These are phyloP conservation scores for Ornithorhynchus anatinus DNA, from an alignment of 2,113 vertebrate species.

Conservation along the genomic window DNA sequence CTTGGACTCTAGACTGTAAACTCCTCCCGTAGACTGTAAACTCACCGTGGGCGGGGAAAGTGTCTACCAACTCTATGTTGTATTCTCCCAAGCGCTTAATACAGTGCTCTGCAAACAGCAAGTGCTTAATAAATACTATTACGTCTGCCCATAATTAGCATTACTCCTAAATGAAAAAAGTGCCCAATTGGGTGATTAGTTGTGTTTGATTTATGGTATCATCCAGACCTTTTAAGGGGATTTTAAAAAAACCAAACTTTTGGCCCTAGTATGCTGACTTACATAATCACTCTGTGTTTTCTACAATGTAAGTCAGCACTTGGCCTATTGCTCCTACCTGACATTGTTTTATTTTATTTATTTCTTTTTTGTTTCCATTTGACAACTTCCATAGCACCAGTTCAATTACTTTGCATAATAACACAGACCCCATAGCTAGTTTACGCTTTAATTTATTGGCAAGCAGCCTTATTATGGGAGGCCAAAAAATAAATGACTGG, in stretches of 20 bases:
- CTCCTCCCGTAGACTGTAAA: too few relatives aligned
- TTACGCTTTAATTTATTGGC: conserved; percentile 47
- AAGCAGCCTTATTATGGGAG: conserved; percentile 39
- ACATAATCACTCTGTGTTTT: too few relatives aligned
- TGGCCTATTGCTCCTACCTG: conserved; percentile 60
- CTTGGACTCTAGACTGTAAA: too few relatives aligned
- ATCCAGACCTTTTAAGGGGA: conserved; percentile 34
- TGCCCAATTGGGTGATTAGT: conserved; percentile 6
- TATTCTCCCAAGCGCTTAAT: too few relatives aligned
- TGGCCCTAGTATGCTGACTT: conserved; percentile 63
- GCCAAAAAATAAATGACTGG: conserved; percentile 29
- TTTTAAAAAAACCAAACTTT: conserved; percentile 57
- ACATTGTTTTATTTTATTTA: too few relatives aligned
- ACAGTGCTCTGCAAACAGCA: too few relatives aligned
- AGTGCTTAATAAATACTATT: too few relatives aligned
- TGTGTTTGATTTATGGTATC: conserved; percentile 33
- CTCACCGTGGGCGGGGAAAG: too few relatives aligned
- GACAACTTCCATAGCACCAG: conserved; percentile 33
- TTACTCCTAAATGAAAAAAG: too few relatives aligned
- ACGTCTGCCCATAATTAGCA: too few relatives aligned
- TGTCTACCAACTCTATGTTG: too few relatives aligned
- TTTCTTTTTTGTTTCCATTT: too few relatives aligned
- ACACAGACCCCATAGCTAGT: conserved; percentile 2
- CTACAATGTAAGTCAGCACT: conserved; percentile 65
- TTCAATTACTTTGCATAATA: conserved; percentile 26